Evolutionary conservation across 2,113 vertebrate species (phyloP), one percentile per base, ranked within the genome.

Genomic region (Proteles cristata): DNA sequence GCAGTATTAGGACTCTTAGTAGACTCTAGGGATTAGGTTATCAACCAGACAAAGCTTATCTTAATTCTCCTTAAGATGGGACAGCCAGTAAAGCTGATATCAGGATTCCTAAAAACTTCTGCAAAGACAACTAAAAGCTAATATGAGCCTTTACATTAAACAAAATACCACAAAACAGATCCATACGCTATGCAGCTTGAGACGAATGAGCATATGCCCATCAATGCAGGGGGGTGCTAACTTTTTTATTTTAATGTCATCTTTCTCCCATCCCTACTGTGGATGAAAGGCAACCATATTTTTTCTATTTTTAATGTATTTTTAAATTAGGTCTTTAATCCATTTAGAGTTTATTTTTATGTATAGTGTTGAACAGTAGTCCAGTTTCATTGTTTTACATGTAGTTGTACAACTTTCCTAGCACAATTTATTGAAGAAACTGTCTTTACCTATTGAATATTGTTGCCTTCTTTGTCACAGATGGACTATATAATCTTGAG

Each of bases 1-100:
- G 14, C 16, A 48, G 11, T 21, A 66, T 19, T 4, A 48, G 11
- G 1, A 0, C 9, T 21, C 11, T 25, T 16, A 10, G 35, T 17
- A 45, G 14, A 21, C 28, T 39, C 8, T 4, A 3, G 53, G 17
- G 63, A 61, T 11, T 11, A 73, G 55, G 26, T 8, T 50, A 89
- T 48, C 19, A 48, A 28, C n/a, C 66, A 89, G 33, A n/a, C 35
- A 61, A 76, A 16, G 11, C 1, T 65, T 26, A 69, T 43, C 7
- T 65, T 58, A 71, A 65, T 65, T 88, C 31, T 35, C 89, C 45
- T 16, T 73, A 61, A 86, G 23, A 48, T 85, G 6, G 58, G 23
- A 55, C 19, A 68, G 15, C 15, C 11, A 79, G 6, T 28, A 8
- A 79, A 79, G 66, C 63, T 68, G 17, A 43, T 71, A 91, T 50